phyloP scores from a whole-genome alignment of 2,888 invertebrate species.

The Dicycla oo region DNA sequence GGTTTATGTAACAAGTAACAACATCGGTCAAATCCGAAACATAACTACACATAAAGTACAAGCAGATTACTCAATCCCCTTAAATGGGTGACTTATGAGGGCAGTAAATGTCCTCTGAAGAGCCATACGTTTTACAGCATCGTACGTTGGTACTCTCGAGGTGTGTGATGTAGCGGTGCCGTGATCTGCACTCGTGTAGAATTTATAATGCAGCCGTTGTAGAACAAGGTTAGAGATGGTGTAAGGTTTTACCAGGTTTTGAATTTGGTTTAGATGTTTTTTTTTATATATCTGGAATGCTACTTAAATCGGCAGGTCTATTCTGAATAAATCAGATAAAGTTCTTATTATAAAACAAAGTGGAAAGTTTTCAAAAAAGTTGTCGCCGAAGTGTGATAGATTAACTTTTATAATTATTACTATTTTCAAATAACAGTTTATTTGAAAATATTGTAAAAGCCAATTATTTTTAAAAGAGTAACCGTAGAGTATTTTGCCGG shows the following conservation, averaged over 20 bases:
- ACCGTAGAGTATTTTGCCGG: no score
- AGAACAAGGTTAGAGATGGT: neutral
- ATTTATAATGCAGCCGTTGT: constrained; percentile 27
- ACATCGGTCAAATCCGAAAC: neutral
- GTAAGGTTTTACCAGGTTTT: constrained; percentile 10
- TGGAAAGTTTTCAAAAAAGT: no score
- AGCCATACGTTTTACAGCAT: constrained; percentile 39
- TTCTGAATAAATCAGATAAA: no score
- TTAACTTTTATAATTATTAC: no score
- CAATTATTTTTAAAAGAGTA: no score
- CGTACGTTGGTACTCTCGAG: neutral
- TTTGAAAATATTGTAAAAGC: no score
- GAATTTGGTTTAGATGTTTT: neutral
- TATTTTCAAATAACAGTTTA: no score
- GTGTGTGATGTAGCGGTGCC: constrained; percentile 24
- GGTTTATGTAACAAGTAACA: no score
- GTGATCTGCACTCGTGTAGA: constrained; percentile 18
- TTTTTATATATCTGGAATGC: neutral
- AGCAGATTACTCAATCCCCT: constrained; percentile 41
- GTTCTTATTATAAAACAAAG: no score
- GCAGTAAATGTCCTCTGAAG: constrained; percentile 50
- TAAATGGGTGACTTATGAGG: constrained; percentile 39
- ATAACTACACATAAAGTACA: constrained; percentile 26
- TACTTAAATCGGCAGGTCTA: neutral
- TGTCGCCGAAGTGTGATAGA: no score